Percentiles rank a stretch among this genome's conserved stretches.
phyloP scores from a whole-genome alignment of 92 coral and sea anemone genomes.

The Palythoa heliodiscus region DNA sequence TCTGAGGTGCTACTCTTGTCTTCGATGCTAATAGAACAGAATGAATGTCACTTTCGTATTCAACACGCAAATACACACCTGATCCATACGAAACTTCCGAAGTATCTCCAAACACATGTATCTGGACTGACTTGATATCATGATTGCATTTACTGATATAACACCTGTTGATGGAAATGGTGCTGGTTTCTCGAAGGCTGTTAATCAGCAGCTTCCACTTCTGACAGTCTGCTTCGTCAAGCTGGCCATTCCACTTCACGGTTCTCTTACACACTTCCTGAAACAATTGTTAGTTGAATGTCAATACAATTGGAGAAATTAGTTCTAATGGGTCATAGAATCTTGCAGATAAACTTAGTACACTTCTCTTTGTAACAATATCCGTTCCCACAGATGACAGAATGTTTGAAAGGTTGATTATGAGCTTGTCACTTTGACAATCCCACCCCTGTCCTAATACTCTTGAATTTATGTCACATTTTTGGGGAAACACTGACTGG shows the following conservation, averaged over 20 bases:
- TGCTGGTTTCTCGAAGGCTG: background rate
- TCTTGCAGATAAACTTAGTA: too few species aligned
- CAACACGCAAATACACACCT: slow-evolving; percentile 18
- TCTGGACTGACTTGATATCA: slow-evolving; percentile 12
- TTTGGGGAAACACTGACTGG: slow-evolving; percentile 4
- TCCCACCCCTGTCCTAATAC: too few species aligned
- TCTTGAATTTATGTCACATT: slow-evolving; percentile 11
- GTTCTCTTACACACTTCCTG: slow-evolving; percentile 3
- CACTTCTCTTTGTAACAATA: too few species aligned
- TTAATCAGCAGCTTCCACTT: slow-evolving; percentile 15
- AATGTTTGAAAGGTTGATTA: too few species aligned
- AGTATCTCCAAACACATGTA: slow-evolving; percentile 48
- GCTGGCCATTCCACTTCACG: slow-evolving; percentile 37
- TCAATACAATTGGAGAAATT: slow-evolving; percentile 33
- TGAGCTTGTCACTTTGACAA: too few species aligned
- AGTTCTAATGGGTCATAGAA: slow-evolving; percentile 42
- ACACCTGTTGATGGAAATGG: background rate
- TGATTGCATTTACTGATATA: too few species aligned
- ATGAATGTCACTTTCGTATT: too few species aligned
- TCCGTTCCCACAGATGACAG: too few species aligned
- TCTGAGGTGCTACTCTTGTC: too few species aligned
- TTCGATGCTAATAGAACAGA: too few species aligned
- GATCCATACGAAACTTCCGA: slow-evolving; percentile 34
- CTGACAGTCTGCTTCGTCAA: slow-evolving; percentile 10
- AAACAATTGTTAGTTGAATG: slow-evolving; percentile 32